Evolutionary conservation across 35 echinoderm and acorn worm genomes (phyloP).

Genomic region (Anneissia japonica): DNA sequence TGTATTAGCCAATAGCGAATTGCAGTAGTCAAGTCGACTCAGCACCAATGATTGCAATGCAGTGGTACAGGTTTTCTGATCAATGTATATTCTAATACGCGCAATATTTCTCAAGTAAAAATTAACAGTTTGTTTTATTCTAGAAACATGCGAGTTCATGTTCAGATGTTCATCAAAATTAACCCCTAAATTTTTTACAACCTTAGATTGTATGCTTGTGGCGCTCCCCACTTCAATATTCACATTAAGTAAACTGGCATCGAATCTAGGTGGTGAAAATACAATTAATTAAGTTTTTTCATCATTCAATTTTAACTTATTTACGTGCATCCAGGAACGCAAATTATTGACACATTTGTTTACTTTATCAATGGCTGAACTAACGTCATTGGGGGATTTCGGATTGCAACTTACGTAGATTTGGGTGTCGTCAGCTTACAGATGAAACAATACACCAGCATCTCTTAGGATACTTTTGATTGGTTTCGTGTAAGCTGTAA

Average conservation of each 20-base stretch:
- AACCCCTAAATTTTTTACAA: not conserved
- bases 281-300: not conserved
- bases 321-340: not conserved
- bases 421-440: too few species aligned
- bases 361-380: not conserved
- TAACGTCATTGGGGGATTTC: not conserved
- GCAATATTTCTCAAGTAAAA: not conserved
- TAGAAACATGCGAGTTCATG: not conserved
- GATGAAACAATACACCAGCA: not conserved
- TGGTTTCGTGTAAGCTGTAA: not conserved
- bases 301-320: constrained; percentile 5
- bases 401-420: not conserved
- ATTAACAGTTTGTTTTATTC: not conserved
- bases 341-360: not conserved
- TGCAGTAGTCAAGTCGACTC: too few species aligned
- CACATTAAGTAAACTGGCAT: not conserved
- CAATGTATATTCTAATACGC: not conserved
- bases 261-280: not conserved
- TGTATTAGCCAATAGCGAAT: too few species aligned
- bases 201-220: not conserved
- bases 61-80: not conserved
- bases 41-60: too few species aligned
- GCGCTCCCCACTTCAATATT: not conserved
- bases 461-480: not conserved
- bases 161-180: not conserved